Conservation (phyloP, 2,888 invertebrate species). For the Tetragnatha montana region DNA sequence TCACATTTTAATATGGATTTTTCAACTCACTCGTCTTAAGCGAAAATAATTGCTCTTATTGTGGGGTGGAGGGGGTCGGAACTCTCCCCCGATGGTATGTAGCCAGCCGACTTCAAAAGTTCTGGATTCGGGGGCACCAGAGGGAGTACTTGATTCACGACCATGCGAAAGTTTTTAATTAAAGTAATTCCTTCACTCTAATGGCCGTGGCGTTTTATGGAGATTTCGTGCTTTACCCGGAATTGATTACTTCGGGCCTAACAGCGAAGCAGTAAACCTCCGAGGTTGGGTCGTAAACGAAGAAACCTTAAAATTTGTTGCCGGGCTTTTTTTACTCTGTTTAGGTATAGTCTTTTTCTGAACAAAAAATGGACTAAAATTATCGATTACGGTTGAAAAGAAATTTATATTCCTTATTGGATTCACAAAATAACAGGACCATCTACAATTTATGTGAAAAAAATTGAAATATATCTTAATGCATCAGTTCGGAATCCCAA, state of each 20-base stretch:
- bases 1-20: neutral
- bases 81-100: neutral
- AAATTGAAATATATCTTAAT: too few relatives aligned
- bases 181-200: conserved; percentile 60
- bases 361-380: neutral
- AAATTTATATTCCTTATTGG: too few relatives aligned
- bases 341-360: neutral
- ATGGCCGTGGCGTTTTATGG: conserved; percentile 44
- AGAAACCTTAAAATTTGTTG: neutral
- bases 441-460: too few relatives aligned
- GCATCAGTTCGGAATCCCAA: too few relatives aligned
- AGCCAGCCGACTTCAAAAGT: conserved; percentile 29
- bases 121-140: conserved; percentile 21
- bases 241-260: neutral
- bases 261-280: neutral
- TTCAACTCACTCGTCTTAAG: conserved; percentile 16
- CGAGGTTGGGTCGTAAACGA: neutral
- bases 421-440: too few relatives aligned
- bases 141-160: conserved; percentile 52
- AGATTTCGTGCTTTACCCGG: conserved; percentile 32
- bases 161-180: conserved; percentile 61
- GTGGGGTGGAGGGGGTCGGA: neutral
- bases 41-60: conserved; percentile 52
- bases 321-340: neutral
- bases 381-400: too few relatives aligned